Conservation (phyloP, 2,888 invertebrate genomes). For the Cosmia trapezina region DNA sequence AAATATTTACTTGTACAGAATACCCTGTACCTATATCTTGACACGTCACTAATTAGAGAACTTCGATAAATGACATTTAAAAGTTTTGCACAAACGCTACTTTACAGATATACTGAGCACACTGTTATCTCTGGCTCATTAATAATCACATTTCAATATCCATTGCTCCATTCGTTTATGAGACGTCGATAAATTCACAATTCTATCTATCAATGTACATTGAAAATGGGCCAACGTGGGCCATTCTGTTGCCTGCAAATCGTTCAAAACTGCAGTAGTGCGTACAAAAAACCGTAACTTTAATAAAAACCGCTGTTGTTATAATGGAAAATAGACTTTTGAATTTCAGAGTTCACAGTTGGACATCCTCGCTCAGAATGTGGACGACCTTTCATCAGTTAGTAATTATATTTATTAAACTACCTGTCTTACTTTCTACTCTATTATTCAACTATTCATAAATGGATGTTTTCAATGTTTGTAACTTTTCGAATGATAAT, state of each 20-base stretch:
- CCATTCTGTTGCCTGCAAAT: slow-evolving; percentile 8
- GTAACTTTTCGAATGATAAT: background rate
- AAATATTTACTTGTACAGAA: background rate
- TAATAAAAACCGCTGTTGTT: slow-evolving; percentile 14
- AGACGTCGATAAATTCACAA: slow-evolving; percentile 20
- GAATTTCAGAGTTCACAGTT: slow-evolving; percentile 63
- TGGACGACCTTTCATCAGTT: slow-evolving; percentile 64
- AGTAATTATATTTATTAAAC: slow-evolving; percentile 28
- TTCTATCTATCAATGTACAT: slow-evolving; percentile 19
- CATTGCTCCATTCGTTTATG: slow-evolving; percentile 55
- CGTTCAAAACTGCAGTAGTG: slow-evolving; percentile 4
- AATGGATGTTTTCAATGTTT: background rate
- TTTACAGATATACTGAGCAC: slow-evolving; percentile 3
- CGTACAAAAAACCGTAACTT: slow-evolving; percentile 36
- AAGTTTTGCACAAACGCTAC: background rate
- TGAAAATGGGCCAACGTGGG: slow-evolving; percentile 13
- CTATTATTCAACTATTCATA: background rate
- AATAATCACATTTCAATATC: slow-evolving; percentile 18
- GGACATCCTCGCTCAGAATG: slow-evolving; percentile 59
- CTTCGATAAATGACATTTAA: background rate
- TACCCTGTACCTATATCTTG: slow-evolving; percentile 12
- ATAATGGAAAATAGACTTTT: slow-evolving; percentile 41
- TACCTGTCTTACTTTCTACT: slow-evolving; percentile 11
- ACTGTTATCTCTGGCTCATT: background rate
- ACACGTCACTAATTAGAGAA: background rate